Percentiles rank a stretch among this genome's conserved stretches.
Evolutionary conservation across 2,888 invertebrate species (phyloP).

Genomic region (Caradrina kadenii): DNA sequence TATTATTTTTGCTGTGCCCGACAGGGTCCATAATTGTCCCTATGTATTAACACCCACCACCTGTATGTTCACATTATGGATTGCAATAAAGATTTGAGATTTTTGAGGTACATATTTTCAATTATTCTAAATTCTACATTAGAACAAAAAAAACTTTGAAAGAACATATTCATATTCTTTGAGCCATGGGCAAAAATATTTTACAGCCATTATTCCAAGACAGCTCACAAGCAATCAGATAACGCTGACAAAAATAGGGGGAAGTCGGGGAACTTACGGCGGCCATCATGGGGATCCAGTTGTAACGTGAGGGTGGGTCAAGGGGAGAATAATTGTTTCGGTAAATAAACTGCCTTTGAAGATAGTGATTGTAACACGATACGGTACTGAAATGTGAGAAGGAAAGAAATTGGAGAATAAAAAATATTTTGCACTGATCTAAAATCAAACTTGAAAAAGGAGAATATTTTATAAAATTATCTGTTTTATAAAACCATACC

Average conservation of each 20-base stretch:
- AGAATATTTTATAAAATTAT: background rate
- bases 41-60: no score
- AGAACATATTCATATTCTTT: background rate
- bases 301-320: conserved; percentile 15
- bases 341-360: conserved; percentile 47
- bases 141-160: background rate
- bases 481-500: no score
- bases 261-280: conserved; percentile 21
- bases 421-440: conserved; percentile 1
- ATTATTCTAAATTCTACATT: background rate
- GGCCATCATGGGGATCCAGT: conserved; percentile 19
- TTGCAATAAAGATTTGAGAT: no score
- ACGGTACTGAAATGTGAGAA: conserved; percentile 29
- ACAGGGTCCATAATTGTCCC: no score
- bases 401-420: conserved; percentile 21
- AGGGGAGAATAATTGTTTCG: conserved; percentile 46
- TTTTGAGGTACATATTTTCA: background rate
- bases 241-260: conserved; percentile 12
- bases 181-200: background rate
- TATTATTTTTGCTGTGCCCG: no score
- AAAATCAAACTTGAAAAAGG: conserved; percentile 6
- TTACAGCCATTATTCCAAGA: background rate
- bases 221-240: conserved; percentile 37
- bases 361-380: conserved; percentile 46
- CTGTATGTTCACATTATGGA: no score